Percentiles rank a stretch among this genome's conserved stretches.
Evolutionary conservation across 1,140 invertebrate genomes (phyloP).

Genomic region (Lepeophtheirus salmonis): DNA sequence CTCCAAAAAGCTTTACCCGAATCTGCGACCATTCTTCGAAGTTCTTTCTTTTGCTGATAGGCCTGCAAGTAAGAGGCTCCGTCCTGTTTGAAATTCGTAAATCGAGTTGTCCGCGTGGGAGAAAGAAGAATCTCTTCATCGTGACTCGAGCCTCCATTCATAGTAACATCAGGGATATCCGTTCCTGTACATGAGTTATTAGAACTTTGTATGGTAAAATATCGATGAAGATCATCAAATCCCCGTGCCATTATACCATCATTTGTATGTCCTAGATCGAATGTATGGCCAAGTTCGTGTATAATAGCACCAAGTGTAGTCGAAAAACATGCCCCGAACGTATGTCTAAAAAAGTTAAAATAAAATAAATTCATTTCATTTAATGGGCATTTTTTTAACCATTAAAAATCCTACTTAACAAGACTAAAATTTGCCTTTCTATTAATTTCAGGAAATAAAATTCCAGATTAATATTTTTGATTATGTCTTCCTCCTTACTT

Average conservation of each 20-base stretch:
- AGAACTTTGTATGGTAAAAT: slow-evolving; percentile 34
- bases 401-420: neutral
- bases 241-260: slow-evolving; percentile 83
- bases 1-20: slow-evolving; percentile 13
- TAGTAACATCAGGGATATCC: neutral
- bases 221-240: slow-evolving; percentile 63
- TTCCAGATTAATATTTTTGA: too few relatives aligned
- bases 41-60: slow-evolving; percentile 2
- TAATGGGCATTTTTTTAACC: neutral
- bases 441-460: too few relatives aligned
- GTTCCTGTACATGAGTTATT: neutral
- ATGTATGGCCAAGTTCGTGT: slow-evolving; percentile 83
- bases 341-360: slow-evolving; percentile 37
- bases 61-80: neutral
- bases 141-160: neutral
- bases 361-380: slow-evolving; percentile 11
- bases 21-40: neutral
- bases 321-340: slow-evolving; percentile 66
- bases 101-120: too few relatives aligned
- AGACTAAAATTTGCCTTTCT: too few relatives aligned
- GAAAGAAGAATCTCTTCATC: neutral
- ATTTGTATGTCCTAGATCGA: slow-evolving; percentile 74
- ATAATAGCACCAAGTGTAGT: slow-evolving; percentile 79
- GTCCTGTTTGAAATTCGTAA: neutral
- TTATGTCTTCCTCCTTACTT: too few relatives aligned